phyloP scores from a whole-genome alignment of 1,140 invertebrate genomes.

The Dendrolimus punctatus region DNA sequence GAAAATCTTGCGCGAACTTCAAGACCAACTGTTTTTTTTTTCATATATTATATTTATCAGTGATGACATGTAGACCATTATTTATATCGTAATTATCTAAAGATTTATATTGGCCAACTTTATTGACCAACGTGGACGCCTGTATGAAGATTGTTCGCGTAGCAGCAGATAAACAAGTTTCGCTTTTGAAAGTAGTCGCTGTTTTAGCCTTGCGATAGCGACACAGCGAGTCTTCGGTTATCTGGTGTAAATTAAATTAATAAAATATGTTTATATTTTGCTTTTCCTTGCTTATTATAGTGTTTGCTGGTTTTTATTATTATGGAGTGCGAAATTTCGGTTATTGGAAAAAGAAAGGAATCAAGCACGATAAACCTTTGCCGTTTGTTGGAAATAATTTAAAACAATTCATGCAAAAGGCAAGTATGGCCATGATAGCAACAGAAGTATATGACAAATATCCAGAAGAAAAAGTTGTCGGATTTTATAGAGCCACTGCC shows the following conservation, averaged over 20 bases:
- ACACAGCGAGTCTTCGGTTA: too few relatives aligned
- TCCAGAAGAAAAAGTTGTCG: slow-evolving; percentile 45
- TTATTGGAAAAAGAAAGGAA: slow-evolving; percentile 39
- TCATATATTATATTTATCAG: too few relatives aligned
- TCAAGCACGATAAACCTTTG: slow-evolving; percentile 40
- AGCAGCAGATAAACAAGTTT: too few relatives aligned
- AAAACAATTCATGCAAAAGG: slow-evolving; percentile 33
- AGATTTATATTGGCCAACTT: too few relatives aligned
- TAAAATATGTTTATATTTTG: slow-evolving; percentile 10
- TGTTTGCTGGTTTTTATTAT: slow-evolving; percentile 20
- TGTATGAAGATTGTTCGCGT: too few relatives aligned
- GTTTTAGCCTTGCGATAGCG: too few relatives aligned
- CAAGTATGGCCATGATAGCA: slow-evolving; percentile 38
- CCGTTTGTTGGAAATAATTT: slow-evolving; percentile 40
- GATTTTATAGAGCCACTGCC: slow-evolving; percentile 33
- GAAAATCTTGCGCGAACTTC: background rate
- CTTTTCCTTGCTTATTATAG: slow-evolving; percentile 9
- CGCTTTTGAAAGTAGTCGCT: too few relatives aligned
- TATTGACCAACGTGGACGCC: too few relatives aligned
- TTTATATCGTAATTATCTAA: too few relatives aligned
- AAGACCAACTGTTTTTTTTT: too few relatives aligned
- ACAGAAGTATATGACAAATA: slow-evolving; percentile 39
- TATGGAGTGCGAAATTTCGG: slow-evolving; percentile 31
- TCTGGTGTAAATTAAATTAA: too few relatives aligned
- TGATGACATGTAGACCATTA: too few relatives aligned